Evolutionary conservation across 2,113 vertebrate species (phyloP).

Genomic region (Myxocyprinus asiaticus): DNA sequence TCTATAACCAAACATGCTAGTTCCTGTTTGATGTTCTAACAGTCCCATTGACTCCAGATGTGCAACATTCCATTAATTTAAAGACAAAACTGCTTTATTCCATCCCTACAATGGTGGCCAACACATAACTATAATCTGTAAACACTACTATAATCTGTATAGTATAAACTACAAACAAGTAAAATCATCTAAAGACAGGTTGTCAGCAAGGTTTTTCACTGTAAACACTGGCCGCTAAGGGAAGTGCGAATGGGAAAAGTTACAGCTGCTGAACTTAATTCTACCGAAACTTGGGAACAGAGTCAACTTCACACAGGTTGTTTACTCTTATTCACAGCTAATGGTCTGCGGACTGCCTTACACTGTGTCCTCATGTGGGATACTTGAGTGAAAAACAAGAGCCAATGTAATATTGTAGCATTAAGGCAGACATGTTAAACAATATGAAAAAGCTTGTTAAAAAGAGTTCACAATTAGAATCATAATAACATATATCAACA

Average conservation of each 20-base stretch:
- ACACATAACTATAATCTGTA: slow-evolving; percentile 58
- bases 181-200: slow-evolving; percentile 63
- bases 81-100: not conserved
- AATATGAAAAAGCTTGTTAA: slow-evolving; percentile 61
- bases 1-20: no score
- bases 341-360: slow-evolving; percentile 18
- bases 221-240: slow-evolving; percentile 51
- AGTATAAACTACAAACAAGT: slow-evolving; percentile 43
- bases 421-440: slow-evolving; percentile 59
- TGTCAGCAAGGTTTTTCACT: slow-evolving; percentile 67
- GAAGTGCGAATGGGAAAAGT: slow-evolving; percentile 65
- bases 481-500: slow-evolving; percentile 17
- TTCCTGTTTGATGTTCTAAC: no score
- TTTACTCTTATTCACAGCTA: slow-evolving; percentile 56
- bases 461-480: slow-evolving; percentile 61
- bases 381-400: slow-evolving; percentile 28
- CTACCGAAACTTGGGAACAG: slow-evolving; percentile 54
- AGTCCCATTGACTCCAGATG: not conserved
- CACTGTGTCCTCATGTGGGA: slow-evolving; percentile 16
- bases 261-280: slow-evolving; percentile 68
- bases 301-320: slow-evolving; percentile 27
- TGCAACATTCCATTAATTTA: slow-evolving; percentile 10
- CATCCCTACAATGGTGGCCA: slow-evolving; percentile 20
- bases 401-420: slow-evolving; percentile 48
- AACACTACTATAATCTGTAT: slow-evolving; percentile 62